phyloP scores from a whole-genome alignment of 2,113 vertebrate species.

The Hassar affinis region DNA sequence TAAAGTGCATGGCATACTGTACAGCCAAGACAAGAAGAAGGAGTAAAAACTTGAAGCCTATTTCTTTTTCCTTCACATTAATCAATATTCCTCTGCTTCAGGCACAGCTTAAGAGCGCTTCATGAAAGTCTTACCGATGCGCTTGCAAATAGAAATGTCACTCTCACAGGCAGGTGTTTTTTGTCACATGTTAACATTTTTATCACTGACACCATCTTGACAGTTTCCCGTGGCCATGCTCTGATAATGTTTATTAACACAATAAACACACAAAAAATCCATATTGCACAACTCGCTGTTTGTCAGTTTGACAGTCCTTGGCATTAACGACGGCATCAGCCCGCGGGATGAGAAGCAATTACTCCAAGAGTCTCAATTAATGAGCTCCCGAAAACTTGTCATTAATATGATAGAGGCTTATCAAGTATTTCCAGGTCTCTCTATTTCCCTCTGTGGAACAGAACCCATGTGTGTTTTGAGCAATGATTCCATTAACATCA shows the following conservation, averaged over 20 bases:
- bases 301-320: constrained; percentile 77
- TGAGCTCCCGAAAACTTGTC: constrained; percentile 76
- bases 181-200: constrained; percentile 73
- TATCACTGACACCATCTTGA: constrained; percentile 78
- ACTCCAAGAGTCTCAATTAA: constrained; percentile 77
- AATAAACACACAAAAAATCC: constrained; percentile 69
- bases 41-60: constrained; percentile 33
- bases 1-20: constrained; percentile 41
- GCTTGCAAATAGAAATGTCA: constrained; percentile 71
- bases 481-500: constrained; percentile 60
- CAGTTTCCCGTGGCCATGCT: constrained; percentile 73
- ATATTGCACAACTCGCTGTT: constrained; percentile 76
- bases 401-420: constrained; percentile 73
- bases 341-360: constrained; percentile 75
- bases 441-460: constrained; percentile 58
- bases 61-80: constrained; percentile 53
- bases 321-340: constrained; percentile 73
- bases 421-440: constrained; percentile 73
- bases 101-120: constrained; percentile 67
- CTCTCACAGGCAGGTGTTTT: constrained; percentile 71
- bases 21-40: constrained; percentile 49
- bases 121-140: constrained; percentile 67
- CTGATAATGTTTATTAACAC: constrained; percentile 77
- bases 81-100: constrained; percentile 71
- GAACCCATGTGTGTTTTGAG: constrained; percentile 56